Evolutionary conservation across 2,113 vertebrate genomes (phyloP).

Genomic region (Eira barbara): DNA sequence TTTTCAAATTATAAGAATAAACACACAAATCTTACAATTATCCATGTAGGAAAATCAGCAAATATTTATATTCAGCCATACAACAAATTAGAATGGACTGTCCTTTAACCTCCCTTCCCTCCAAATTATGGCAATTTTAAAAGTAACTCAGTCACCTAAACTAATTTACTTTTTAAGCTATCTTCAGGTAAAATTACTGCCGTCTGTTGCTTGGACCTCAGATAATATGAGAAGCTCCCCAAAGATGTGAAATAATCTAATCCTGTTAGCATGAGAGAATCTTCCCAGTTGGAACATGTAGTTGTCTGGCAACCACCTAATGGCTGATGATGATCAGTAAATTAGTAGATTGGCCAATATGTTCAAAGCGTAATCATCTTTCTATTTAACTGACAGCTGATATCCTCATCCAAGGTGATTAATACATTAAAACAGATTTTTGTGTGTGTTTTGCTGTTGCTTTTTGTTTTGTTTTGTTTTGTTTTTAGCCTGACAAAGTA

Average conservation of each 20-base stretch:
- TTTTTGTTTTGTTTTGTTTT: background rate
- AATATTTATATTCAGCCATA: background rate
- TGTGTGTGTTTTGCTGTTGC: background rate
- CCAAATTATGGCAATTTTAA: background rate
- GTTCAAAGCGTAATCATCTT: background rate
- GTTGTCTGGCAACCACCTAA: conserved; percentile 10
- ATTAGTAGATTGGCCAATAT: background rate
- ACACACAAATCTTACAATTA: background rate
- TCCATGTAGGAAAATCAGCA: background rate
- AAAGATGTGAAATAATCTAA: background rate
- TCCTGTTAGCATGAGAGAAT: background rate
- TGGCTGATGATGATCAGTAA: background rate
- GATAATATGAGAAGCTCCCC: background rate
- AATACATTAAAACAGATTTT: background rate
- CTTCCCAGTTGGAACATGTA: background rate
- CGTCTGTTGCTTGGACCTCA: background rate
- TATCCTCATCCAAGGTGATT: background rate
- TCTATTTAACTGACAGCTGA: conserved; percentile 22
- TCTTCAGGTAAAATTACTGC: background rate
- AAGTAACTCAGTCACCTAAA: background rate
- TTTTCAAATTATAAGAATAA: background rate
- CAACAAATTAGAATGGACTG: background rate
- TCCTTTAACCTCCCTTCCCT: background rate
- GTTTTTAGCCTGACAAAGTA: background rate
- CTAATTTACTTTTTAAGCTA: background rate